Percentiles rank a stretch among this genome's conserved stretches.
Conservation (phyloP, 2,113 vertebrate genomes). For the Crotophaga sulcirostris region DNA sequence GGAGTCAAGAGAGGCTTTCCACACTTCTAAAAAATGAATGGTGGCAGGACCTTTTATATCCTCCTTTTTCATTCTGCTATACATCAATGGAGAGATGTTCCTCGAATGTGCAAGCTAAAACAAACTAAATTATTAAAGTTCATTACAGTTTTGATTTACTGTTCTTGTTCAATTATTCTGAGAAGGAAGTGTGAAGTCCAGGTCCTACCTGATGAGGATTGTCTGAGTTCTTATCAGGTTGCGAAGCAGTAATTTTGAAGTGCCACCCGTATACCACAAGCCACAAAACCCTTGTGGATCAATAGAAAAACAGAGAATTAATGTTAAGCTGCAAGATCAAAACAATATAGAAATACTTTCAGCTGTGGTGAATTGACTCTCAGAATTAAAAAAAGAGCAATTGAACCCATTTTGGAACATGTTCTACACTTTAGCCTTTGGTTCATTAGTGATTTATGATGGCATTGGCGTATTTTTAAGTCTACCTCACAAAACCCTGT, state of each 20-base stretch:
- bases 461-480: neutral
- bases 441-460: neutral
- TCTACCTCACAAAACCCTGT: neutral
- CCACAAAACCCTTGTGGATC: fast-evolving
- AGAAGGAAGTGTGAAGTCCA: neutral
- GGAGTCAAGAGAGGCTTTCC: neutral
- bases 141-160: neutral
- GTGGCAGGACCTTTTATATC: neutral
- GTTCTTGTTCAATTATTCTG: neutral
- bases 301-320: neutral
- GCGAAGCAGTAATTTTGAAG: neutral
- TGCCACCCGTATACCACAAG: too few species aligned
- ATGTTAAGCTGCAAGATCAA: neutral
- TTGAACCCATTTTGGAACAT: neutral
- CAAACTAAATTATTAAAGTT: neutral
- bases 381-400: neutral
- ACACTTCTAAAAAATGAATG: neutral
- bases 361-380: neutral
- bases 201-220: neutral
- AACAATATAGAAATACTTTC: neutral
- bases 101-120: neutral
- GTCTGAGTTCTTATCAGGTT: neutral
- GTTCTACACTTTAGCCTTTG: neutral
- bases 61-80: neutral
- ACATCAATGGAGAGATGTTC: neutral